Base-by-base conservation (phyloP, 2,113 vertebrate species). In the Gobiocypris rarus region DNA sequence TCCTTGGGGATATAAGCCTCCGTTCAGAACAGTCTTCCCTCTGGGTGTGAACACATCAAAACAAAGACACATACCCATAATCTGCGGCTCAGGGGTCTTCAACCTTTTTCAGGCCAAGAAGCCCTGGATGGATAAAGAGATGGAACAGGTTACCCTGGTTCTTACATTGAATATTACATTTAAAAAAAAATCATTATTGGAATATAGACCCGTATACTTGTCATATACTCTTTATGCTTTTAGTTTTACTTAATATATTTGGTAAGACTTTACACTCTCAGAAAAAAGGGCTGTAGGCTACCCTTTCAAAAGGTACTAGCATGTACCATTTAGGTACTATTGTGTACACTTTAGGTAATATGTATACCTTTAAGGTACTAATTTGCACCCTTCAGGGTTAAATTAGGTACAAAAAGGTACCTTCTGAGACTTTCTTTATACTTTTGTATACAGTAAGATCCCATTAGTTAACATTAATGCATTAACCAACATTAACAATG, bases 1-100 rank as follows among this genome's bases (percentile, higher is more conserved):
- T 84, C 86, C 73, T 28, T 28, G 45, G 77, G 63, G 73, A 59
- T 63, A 65, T 31, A 48, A 67, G 38, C n/a, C 82, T 28, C 82
- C 50, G 61, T 81, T 38, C 38, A 78, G 5, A 34, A 28, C 7
- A 74, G 28, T 5, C 34, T 59, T 76, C n/a, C 13, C 19, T 24
- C 22, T 77, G 54, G 19, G 41, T 26, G n/a, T 79, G 54, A 48
- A 15, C 5, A 2, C 1, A 43, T 24, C 22, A 17, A 45, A 24
- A 77, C 7, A 24, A 41, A 77, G 54, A 59, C 26, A 58, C 56
- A 13, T 14, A 61, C 9, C 9, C 24, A 28, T 14, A 63, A 63
- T 6, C 26, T 63, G 26, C 24, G 7, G 26, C 13, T 28, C 11
- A 26, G 26, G 11, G 59, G 59, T 28, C 24, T 5, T 52, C 14